Base-by-base conservation (phyloP, 2,888 invertebrate genomes). In the Eumacrocentrus americanus region DNA sequence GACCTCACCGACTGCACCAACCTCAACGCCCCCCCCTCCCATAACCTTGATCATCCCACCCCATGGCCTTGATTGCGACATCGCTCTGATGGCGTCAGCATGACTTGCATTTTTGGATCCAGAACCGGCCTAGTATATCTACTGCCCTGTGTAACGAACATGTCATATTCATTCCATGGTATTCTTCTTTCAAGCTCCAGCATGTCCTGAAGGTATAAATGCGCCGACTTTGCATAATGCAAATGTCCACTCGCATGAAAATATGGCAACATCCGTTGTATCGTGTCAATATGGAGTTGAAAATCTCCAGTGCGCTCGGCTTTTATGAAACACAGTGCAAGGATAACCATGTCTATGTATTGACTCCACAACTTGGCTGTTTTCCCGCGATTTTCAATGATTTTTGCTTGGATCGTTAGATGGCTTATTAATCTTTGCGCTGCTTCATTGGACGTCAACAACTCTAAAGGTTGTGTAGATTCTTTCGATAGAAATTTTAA, bases 141-240 rank as follows among this genome's bases (percentile, higher is more conserved):
- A n/a, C n/a, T n/a, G n/a, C n/a, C n/a, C n/a, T n/a, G n/a, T n/a
- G n/a, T n/a, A n/a, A n/a, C n/a, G n/a, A n/a, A n/a, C n/a, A n/a
- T n/a, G n/a, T n/a, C n/a, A n/a, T n/a, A n/a, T n/a, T n/a, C n/a
- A 78, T 74, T 75, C 74, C 63, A 63, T 68, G 34, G 7, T 18
- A 48, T 34, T 2, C 34, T 48, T 6, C 35, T n/a, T 64, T 48
- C 34, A 1, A 48, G 16, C 16, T 48, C 35, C 9, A 29, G 14
- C 78, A 80, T 80, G 65, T 78, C 75, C 72, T 81, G 81, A 14
- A 81, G 56, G 69, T 79, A 78, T 5, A 80, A 48, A 42, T 77
- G 75, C 16, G 62, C 64, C 47, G 66, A 62, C 64, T 34, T 34
- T 20, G 46, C 56, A 34, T 56, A 42, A 23, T 23, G 14, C 3